A percentile compares a stretch with the other conserved stretches of the same genome.
These are phyloP conservation scores for Eulacestoma nigropectus DNA, from an alignment of 2,113 vertebrate species.

Conservation along the genomic window DNA sequence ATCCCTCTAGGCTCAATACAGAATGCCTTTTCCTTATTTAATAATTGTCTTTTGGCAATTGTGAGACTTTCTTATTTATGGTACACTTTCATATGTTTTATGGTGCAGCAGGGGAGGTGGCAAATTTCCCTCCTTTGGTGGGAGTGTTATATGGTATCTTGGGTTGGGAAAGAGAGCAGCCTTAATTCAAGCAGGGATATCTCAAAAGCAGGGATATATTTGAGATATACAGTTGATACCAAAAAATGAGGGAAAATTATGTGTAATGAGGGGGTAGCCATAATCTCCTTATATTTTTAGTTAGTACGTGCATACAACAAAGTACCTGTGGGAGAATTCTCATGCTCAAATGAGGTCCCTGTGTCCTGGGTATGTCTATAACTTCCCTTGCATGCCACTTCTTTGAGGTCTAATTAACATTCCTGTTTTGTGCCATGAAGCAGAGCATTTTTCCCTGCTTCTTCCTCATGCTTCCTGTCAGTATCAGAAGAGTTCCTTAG, in stretches of 20 bases:
- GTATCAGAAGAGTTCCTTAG: background rate
- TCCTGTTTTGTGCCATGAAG: background rate
- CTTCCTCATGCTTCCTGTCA: background rate
- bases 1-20: background rate
- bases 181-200: background rate
- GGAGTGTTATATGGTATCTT: background rate
- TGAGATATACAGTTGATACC: background rate
- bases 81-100: background rate
- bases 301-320: background rate
- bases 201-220: background rate
- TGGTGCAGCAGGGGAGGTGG: background rate
- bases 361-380: background rate
- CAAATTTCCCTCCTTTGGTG: background rate
- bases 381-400: background rate
- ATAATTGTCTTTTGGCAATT: background rate
- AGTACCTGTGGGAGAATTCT: background rate
- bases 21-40: background rate
- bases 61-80: background rate
- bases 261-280: background rate
- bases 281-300: background rate
- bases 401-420: background rate
- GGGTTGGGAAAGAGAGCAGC: background rate
- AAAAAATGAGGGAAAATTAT: background rate
- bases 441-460: background rate
- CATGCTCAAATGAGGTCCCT: background rate